Evolutionary conservation across 1,140 invertebrate genomes (phyloP).

Genomic region (Physella acuta): DNA sequence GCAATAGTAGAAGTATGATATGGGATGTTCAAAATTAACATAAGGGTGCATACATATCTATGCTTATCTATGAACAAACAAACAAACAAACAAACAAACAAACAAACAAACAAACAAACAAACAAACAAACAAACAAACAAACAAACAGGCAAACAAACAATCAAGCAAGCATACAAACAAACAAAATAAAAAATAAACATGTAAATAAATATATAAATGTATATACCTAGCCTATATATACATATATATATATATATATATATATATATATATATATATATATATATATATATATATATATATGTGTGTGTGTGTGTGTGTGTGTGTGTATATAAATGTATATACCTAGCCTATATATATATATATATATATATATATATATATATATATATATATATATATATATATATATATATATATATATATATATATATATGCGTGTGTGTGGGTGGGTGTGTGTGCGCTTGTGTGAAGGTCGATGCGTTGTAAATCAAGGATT

Average conservation of each 20-base stretch:
- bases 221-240: constrained; percentile 3
- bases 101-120: neutral
- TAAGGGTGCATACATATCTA: no score
- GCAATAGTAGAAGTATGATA: no score
- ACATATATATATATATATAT: neutral
- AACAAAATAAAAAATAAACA: neutral
- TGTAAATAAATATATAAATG: neutral
- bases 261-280: neutral
- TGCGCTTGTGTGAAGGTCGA: no score
- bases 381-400: constrained; percentile 2
- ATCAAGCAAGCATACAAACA: neutral
- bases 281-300: constrained; percentile 9
- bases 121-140: neutral
- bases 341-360: no score
- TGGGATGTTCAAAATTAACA: no score
- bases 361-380: constrained; percentile 9
- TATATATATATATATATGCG: neutral
- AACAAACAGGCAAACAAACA: neutral
- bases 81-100: neutral
- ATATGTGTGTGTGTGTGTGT: neutral
- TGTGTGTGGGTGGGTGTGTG: no score
- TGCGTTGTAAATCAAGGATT: neutral
- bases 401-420: neutral
- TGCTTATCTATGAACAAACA: no score
- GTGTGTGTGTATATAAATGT: no score